Conservation (phyloP, 1,140 invertebrate genomes). For the Drosophila lowei region DNA sequence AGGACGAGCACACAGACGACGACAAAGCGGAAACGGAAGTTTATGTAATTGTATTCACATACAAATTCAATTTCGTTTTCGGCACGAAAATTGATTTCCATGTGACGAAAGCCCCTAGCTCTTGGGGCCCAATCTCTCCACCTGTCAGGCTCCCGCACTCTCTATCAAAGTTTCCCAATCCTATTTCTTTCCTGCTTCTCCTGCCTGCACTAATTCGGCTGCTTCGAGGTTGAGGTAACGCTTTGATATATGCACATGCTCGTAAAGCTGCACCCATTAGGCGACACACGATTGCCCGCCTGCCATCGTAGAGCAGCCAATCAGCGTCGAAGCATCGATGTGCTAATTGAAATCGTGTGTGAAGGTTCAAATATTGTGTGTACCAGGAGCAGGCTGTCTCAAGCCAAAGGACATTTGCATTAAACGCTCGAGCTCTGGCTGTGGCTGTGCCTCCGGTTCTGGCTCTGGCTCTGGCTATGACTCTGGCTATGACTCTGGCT, state of each 20-base stretch:
- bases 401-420: constrained; percentile 46
- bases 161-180: neutral
- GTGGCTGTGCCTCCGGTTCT: constrained; percentile 17
- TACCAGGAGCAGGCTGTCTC: constrained; percentile 34
- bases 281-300: constrained; percentile 33
- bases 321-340: constrained; percentile 42
- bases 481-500: constrained; percentile 13
- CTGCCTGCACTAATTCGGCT: constrained; percentile 34
- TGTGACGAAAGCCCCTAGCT: constrained; percentile 50
- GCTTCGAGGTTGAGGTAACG: constrained; percentile 38
- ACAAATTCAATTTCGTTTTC: constrained; percentile 78
- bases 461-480: constrained; percentile 9
- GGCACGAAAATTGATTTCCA: constrained; percentile 74
- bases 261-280: constrained; percentile 41
- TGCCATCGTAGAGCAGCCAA: constrained; percentile 37
- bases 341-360: constrained; percentile 68
- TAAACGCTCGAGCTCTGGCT: constrained; percentile 16
- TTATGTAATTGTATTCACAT: constrained; percentile 80
- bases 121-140: constrained; percentile 6
- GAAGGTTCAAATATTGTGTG: constrained; percentile 20
- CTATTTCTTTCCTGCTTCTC: neutral
- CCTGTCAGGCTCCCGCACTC: neutral
- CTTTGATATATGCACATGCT: constrained; percentile 46
- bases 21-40: constrained; percentile 70
- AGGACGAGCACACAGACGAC: constrained; percentile 17